Conservation (phyloP, 2,113 vertebrate species). For the Apistogramma diplotaenia region DNA sequence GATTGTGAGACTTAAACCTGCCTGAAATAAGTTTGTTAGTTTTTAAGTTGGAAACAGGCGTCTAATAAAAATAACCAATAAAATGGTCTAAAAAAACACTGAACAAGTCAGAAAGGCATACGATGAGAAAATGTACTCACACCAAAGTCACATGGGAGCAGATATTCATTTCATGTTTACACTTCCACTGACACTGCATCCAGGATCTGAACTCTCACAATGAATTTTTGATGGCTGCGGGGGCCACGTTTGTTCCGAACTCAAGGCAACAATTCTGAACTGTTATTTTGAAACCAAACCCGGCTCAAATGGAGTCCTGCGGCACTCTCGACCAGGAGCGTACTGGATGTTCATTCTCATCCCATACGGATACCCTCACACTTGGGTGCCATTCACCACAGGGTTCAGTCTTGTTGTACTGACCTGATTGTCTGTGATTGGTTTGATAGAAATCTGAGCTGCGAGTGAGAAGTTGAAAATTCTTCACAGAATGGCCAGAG, state of each 20-base stretch:
- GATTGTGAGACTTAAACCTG: not conserved
- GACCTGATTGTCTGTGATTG: not conserved
- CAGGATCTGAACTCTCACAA: slow-evolving; percentile 8
- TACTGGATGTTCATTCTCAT: slow-evolving; percentile 13
- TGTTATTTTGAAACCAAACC: slow-evolving; percentile 13
- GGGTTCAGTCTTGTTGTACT: not conserved
- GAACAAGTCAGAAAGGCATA: rapidly evolving
- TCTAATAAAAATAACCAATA: not conserved
- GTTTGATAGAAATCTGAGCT: not conserved
- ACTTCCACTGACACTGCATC: not conserved
- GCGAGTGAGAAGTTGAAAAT: not conserved
- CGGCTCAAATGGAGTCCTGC: slow-evolving; percentile 21
- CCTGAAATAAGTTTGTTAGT: not conserved
- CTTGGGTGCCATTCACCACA: not conserved
- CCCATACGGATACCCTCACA: slow-evolving; percentile 10
- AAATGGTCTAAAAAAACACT: not conserved
- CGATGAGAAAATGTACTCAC: not conserved
- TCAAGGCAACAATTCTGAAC: not conserved
- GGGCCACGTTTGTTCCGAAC: slow-evolving; percentile 7
- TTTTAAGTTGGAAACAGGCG: not conserved
- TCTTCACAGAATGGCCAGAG: not conserved
- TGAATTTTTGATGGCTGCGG: slow-evolving; percentile 26
- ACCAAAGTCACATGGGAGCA: not conserved
- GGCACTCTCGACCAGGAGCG: not conserved
- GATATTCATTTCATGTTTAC: not conserved